Percentiles rank a stretch among this genome's conserved stretches.
These are phyloP conservation scores for Benthosema pterotum DNA, from an alignment of 2,797 vertebrate species.

Conservation along the genomic window DNA sequence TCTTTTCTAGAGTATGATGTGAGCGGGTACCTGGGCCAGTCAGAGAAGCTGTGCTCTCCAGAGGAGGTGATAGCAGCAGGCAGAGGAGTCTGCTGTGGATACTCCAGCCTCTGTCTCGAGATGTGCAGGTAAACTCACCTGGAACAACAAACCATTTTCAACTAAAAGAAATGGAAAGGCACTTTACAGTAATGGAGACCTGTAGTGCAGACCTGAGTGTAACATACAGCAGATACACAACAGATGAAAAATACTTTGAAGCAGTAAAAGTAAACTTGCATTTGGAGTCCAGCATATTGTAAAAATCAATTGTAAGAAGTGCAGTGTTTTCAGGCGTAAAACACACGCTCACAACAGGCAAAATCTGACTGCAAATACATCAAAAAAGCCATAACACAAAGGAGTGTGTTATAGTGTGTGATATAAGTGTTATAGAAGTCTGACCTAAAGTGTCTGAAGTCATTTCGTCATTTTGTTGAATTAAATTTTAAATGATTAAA, in stretches of 20 bases:
- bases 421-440: too few species aligned
- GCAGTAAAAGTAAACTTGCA: not conserved
- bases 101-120: conserved; percentile 78
- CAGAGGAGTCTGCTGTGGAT: conserved; percentile 83
- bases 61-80: conserved; percentile 80
- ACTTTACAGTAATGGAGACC: too few species aligned
- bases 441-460: too few species aligned
- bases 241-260: not conserved
- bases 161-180: too few species aligned
- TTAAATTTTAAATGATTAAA: not conserved
- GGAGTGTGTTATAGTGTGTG: too few species aligned
- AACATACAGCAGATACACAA: too few species aligned
- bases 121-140: conserved; percentile 81
- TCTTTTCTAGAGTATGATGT: conserved; percentile 77
- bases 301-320: too few species aligned
- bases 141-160: not conserved
- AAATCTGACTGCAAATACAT: not conserved
- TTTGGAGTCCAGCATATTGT: not conserved
- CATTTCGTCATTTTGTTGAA: not conserved
- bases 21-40: conserved; percentile 76
- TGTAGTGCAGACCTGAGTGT: too few species aligned
- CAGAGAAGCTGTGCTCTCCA: conserved; percentile 75
- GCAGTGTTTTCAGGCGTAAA: too few species aligned
- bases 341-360: not conserved
- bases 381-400: not conserved